These are phyloP conservation scores for Hestina assimilis DNA, from an alignment of 1,140 invertebrate species.

Conservation along the genomic window DNA sequence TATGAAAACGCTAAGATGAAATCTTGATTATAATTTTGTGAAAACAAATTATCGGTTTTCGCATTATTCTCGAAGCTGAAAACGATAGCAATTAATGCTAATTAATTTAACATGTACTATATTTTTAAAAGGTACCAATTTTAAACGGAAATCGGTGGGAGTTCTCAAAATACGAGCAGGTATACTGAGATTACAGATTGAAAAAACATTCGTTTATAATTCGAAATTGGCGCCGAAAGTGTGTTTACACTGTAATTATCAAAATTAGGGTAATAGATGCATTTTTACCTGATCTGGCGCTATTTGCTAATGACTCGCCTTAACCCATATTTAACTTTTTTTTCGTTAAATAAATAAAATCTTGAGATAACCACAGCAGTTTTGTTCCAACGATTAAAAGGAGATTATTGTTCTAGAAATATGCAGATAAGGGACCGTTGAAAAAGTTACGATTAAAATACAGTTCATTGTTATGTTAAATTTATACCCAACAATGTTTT, in stretches of 20 bases:
- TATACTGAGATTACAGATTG: constrained; percentile 30
- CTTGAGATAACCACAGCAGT: constrained; percentile 32
- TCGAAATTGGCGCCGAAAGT: constrained; percentile 44
- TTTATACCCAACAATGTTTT: constrained; percentile 10
- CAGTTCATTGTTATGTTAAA: constrained; percentile 56
- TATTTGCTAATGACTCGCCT: constrained; percentile 60
- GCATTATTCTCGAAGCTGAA: not conserved
- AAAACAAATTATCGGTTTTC: not conserved
- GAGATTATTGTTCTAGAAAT: constrained; percentile 52
- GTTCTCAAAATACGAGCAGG: constrained; percentile 23
- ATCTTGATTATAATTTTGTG: not conserved
- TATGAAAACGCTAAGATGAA: not conserved
- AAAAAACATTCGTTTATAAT: constrained; percentile 40
- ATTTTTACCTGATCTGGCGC: not conserved
- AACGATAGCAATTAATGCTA: constrained; percentile 11
- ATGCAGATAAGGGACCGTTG: constrained; percentile 45
- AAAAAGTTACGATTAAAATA: constrained; percentile 36
- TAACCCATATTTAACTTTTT: constrained; percentile 44
- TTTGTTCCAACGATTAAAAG: constrained; percentile 57
- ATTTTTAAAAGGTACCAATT: constrained; percentile 12
- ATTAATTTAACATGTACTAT: constrained; percentile 11
- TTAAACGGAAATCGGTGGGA: constrained; percentile 19
- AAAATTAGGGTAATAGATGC: constrained; percentile 57
- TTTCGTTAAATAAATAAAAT: constrained; percentile 42
- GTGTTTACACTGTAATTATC: constrained; percentile 71